Base-by-base conservation (phyloP, 2,797 vertebrate species). In the Coilia nasus region DNA sequence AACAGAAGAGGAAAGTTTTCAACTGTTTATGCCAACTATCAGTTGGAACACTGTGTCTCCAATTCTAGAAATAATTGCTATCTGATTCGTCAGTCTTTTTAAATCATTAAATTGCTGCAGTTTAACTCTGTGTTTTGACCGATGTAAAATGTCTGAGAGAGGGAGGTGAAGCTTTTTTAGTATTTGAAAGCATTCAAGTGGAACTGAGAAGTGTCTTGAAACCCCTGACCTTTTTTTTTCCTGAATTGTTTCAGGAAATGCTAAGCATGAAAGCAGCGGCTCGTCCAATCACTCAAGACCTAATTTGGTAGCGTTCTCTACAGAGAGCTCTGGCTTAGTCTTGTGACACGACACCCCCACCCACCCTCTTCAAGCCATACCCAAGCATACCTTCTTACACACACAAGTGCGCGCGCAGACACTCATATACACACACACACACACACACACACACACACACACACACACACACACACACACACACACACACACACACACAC, bases 261-360 rank as follows among this genome's bases (percentile, higher is more conserved):
- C 31, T 44, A n/a, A 44, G 31, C 31, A 44, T 44, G 71, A 59
- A 21, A 19, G 57, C 71, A n/a, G 41, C 41, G 71, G 71, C 71
- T 44, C 7, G 71, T 78, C 71, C 71, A 78, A 78, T 78, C 71
- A 78, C 41, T 78, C 71, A 78, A 44, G 71, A 41, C 71, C 71
- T 78, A 78, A 78, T 78, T 78, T 78, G 71, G 71, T 78, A 78
- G 71, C 35, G 35, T n/a, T 78, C 71, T 31, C 28, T 15, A 31
- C 64, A 35, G 64, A 71, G 28, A 31, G 19, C 71, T 78, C 31
- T 44, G 6, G 35, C 71, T 78, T 44, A 78, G 71, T 78, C 71
- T 78, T 78, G 71, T 78, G 71, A 78, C 71, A 44, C 71, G 2
- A 44, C 35, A 44, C 71, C 71, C 71, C 50, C 50, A 54, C 46